phyloP scores from a whole-genome alignment of 2,113 vertebrate species.

The Crotalus viridis region DNA sequence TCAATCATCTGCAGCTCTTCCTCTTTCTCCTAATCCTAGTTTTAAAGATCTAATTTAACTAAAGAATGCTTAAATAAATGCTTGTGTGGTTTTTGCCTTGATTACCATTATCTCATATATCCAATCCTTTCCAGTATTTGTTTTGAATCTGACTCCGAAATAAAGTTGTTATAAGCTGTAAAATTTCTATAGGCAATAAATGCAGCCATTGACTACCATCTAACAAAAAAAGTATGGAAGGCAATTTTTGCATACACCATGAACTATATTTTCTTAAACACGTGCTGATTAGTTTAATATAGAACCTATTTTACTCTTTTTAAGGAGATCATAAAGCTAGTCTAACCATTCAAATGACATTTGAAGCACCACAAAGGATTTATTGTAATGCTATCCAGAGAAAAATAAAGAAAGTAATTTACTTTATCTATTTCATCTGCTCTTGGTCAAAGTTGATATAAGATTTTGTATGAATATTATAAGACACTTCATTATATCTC shows the following conservation, averaged over 20 bases:
- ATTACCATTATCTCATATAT: constrained; percentile 18
- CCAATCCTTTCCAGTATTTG: neutral
- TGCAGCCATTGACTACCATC: constrained; percentile 6
- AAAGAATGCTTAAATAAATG: neutral
- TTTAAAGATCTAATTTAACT: neutral
- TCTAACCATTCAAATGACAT: neutral
- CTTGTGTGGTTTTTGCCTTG: neutral
- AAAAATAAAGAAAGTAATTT: neutral
- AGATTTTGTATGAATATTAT: neutral
- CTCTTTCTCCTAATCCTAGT: constrained; percentile 4
- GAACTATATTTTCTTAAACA: neutral
- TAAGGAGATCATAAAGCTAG: neutral
- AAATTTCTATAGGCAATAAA: neutral
- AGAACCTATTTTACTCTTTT: neutral
- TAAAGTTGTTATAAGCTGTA: neutral
- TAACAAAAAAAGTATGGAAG: neutral
- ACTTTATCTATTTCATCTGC: neutral
- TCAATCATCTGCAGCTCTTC: neutral
- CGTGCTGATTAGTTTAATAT: neutral
- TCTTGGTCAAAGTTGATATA: neutral
- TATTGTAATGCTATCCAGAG: neutral
- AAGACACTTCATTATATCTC: neutral
- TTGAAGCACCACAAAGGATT: neutral
- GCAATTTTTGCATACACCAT: neutral
- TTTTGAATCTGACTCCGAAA: neutral